Evolutionary conservation across 2,888 invertebrate genomes (phyloP).

Genomic region (Lasioglossum oenotherae): DNA sequence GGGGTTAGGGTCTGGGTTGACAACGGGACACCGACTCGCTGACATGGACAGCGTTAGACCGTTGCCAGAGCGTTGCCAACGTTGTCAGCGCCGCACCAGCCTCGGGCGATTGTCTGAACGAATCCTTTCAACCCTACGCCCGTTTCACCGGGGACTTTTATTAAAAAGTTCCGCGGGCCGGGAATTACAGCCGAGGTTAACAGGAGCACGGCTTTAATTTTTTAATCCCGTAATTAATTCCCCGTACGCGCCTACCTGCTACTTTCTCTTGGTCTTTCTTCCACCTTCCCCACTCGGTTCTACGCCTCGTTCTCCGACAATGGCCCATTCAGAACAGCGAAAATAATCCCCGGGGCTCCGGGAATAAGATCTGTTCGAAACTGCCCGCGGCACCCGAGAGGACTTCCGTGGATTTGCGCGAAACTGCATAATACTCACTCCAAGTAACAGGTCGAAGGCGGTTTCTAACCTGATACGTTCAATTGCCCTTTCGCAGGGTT

Average conservation of each 20-base stretch:
- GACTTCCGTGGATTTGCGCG: not conserved
- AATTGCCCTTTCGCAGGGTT: not conserved
- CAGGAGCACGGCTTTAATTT: conserved; percentile 25
- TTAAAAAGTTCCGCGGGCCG: conserved; percentile 23
- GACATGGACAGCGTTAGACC: not conserved
- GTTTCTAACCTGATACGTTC: not conserved
- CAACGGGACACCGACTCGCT: conserved; percentile 18
- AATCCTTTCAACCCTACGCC: conserved; percentile 31
- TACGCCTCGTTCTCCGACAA: not conserved
- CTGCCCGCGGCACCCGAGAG: not conserved
- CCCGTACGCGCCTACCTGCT: not conserved
- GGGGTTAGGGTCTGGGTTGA: conserved; percentile 25
- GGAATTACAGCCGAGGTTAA: conserved; percentile 32
- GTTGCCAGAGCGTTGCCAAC: not conserved
- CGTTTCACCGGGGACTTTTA: not conserved
- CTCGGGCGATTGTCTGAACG: conserved; percentile 32
- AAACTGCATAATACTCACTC: not conserved
- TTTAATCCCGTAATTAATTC: conserved; percentile 47
- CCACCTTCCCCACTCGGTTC: not conserved
- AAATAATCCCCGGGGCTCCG: not conserved
- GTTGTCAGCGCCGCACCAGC: not conserved
- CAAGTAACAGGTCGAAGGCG: not conserved
- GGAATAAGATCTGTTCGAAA: not conserved
- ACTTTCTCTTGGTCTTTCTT: not conserved
- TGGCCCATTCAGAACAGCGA: not conserved